Percentiles rank a stretch among this genome's conserved stretches.
phyloP scores from a whole-genome alignment of 2,113 vertebrate genomes.

The Apus apus region DNA sequence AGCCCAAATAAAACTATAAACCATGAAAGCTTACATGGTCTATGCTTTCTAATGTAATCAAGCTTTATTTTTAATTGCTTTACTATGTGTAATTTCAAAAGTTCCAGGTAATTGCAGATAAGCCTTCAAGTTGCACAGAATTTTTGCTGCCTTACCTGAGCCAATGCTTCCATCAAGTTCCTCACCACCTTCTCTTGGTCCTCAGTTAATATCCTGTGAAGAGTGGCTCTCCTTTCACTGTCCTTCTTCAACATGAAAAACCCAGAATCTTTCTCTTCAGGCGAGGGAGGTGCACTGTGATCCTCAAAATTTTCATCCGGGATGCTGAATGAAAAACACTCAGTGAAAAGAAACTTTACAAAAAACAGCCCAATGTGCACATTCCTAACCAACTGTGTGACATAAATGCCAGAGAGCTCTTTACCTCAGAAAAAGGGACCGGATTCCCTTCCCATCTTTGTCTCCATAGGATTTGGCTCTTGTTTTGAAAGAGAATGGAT shows the following conservation, averaged over 20 bases:
- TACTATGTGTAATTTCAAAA: not conserved
- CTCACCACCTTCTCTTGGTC: slow-evolving; percentile 92
- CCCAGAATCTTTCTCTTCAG: slow-evolving; percentile 94
- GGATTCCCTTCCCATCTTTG: slow-evolving; percentile 87
- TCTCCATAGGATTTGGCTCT: slow-evolving; percentile 94
- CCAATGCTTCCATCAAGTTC: slow-evolving; percentile 90
- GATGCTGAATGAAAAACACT: slow-evolving; percentile 78
- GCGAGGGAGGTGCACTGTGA: slow-evolving; percentile 96
- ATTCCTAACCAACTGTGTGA: not conserved
- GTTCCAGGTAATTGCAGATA: not conserved
- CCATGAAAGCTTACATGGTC: not conserved
- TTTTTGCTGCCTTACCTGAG: slow-evolving; percentile 79
- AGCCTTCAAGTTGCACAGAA: not conserved
- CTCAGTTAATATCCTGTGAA: slow-evolving; percentile 93
- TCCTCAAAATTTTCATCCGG: slow-evolving; percentile 98
- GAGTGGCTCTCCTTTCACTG: slow-evolving; percentile 93
- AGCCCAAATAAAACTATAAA: not conserved
- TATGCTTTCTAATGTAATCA: not conserved
- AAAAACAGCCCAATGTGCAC: not conserved
- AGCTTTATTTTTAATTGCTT: not conserved
- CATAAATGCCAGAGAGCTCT: not conserved
- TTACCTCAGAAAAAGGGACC: slow-evolving; percentile 93
- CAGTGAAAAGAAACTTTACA: not conserved
- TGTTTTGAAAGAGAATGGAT: slow-evolving; percentile 94
- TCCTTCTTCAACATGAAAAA: slow-evolving; percentile 98